Conservation (phyloP, 2,113 vertebrate genomes). For the Xyliphius kryptos region DNA sequence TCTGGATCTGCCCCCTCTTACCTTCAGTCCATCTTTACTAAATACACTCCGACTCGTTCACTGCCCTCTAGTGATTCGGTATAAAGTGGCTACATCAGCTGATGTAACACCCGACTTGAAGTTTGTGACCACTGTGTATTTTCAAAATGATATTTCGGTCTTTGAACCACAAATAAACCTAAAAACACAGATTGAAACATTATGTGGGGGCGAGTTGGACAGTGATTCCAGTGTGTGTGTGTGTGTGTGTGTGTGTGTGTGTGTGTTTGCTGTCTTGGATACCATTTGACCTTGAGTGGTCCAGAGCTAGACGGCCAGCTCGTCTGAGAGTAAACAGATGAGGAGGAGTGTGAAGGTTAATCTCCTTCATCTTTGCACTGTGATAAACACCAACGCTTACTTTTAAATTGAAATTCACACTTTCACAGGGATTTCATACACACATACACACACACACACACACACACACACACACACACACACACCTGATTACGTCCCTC, state of each 20-base stretch:
- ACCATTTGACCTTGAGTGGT: constrained; percentile 20
- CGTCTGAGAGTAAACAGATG: constrained; percentile 7
- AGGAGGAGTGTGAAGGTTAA: constrained; percentile 13
- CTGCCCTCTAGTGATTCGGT: too few species aligned
- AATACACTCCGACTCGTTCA: too few species aligned
- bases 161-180: too few species aligned
- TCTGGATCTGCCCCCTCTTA: too few species aligned
- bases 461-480: constrained; percentile 1
- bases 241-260: constrained; percentile 15
- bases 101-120: too few species aligned
- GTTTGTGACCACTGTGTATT: too few species aligned
- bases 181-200: too few species aligned
- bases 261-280: background rate
- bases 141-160: too few species aligned
- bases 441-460: background rate
- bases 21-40: too few species aligned
- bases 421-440: background rate
- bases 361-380: constrained; percentile 14
- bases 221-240: background rate
- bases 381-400: constrained; percentile 10
- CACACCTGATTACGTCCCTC: too few species aligned
- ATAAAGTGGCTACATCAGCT: too few species aligned
- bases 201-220: too few species aligned
- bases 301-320: background rate
- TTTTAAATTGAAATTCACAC: constrained; percentile 22